Base-by-base conservation (phyloP, 2,797 vertebrate species). In the Micrastur ruficollis region DNA sequence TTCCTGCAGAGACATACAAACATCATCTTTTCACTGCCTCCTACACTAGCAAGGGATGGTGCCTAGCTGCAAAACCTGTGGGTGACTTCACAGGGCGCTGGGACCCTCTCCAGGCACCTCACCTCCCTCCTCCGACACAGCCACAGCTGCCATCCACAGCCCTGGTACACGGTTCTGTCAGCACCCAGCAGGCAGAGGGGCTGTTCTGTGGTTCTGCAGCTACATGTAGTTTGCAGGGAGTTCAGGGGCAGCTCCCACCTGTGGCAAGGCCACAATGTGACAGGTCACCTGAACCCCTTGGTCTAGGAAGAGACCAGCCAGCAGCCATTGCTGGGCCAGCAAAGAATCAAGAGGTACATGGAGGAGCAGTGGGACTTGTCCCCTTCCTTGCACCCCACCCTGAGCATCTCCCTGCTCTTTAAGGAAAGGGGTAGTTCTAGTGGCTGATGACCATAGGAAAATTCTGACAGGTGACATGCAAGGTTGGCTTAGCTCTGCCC, bases 1-100 rank as follows among this genome's bases (percentile, higher is more conserved):
- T 97, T 90, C 96, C 95, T 92, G 87, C 42, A 17, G 74, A 97
- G 96, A 90, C 62, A 76, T 70, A 52, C 0, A 44, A 96, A 95
- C 95, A 94, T 90, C 94, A 73, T 90, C 81, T 81, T 91, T 89
- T 73, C 61, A 44, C 90, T 70, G 68, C 79, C 82, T 86, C 42
- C 70, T 79, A 62, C 50, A 26, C 29, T 73, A 73, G 55, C 21
- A 82, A 83, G 36, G 29, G 21, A 46, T 10, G 25, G 32, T 55
- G 82, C 9, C 12, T 8, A 5, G 14, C 4, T 59, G 38, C 31
- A 73, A 84, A 95, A 66, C 9, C 66, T 27, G 9, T 18, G n/a
- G 3, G 2, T 71, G 36, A 36, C 58, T 56, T 50, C 1, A 4
- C 14, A 58, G 66, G 71, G 27, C 0, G 3, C 40, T 4, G 4